Evolutionary conservation across 2,888 invertebrate genomes (phyloP), one percentile per base, ranked within the genome.

Genomic region (Conchocele bisecta): DNA sequence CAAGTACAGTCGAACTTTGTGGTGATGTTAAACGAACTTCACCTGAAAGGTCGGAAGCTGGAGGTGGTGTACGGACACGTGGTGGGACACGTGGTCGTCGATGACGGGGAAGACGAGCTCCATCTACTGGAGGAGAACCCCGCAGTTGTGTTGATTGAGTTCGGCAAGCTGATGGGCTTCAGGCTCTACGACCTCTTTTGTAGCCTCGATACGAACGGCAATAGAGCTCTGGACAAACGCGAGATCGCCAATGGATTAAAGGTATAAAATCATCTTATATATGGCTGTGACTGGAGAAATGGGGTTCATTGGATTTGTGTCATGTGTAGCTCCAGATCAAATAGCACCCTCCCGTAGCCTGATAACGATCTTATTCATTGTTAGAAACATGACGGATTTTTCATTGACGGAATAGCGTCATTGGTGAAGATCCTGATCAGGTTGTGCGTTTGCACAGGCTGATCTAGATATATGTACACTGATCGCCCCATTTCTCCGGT

Each of bases 191-290:
- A 87, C 58, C 66, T 87, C 9, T 86, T 88, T 48, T 54, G 80
- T 13, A 75, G 82, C n/a, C 71, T 88, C 63, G 86, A 87, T 69
- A 83, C 83, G 48, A 83, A 86, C 58, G 83, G 82, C 5, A 86
- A 82, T 67, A 81, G 81, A 44, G 78, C 83, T n/a, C 72, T 88
- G 15, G 82, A 83, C 37, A 76, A 67, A 17, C 63, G 65, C 7
- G 88, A 88, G 54, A 83, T 88, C 24, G 82, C 76, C 35, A 51
- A 51, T 11, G 88, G 87, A 3, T 56, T 88, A 5, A 74, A 75
- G 84, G 87, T 86, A 29, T 35, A 15, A 13, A n/a, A 28, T 54
- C 67, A 57, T 37, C 15, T 28, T 13, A 13, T 50, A 13, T 28
- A 17, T 13, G 9, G 13, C 13, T n/a, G n/a, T n/a, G n/a, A n/a